Evolutionary conservation across 2,888 invertebrate genomes (phyloP).

Genomic region (Perizoma flavofasciatum): DNA sequence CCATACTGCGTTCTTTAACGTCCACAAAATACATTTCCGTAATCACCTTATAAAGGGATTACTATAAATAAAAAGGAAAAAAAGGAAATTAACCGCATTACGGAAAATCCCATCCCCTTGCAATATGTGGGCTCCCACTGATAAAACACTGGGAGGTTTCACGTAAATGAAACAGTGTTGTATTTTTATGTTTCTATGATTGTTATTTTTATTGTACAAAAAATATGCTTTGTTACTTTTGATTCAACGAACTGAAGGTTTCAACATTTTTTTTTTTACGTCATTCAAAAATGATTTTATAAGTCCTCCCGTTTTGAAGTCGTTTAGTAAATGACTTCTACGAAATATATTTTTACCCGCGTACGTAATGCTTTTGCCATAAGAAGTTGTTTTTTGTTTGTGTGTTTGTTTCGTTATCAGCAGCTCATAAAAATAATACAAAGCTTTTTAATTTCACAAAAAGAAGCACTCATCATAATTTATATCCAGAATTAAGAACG

Average conservation of each 20-base stretch:
- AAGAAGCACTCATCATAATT: constrained; percentile 35
- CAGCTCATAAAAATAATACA: not conserved
- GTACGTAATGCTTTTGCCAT: no score
- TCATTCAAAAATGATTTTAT: no score
- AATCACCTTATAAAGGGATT: constrained; percentile 85
- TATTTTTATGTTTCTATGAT: constrained; percentile 66
- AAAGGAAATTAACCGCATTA: constrained; percentile 84
- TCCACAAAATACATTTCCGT: constrained; percentile 83
- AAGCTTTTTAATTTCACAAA: constrained; percentile 28
- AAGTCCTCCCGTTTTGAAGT: no score
- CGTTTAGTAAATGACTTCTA: no score
- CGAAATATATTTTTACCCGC: no score
- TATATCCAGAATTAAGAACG: constrained; percentile 37
- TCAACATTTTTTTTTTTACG: no score
- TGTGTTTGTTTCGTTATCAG: no score
- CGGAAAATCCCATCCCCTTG: constrained; percentile 78
- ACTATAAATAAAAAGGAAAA: constrained; percentile 84
- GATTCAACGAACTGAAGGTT: constrained; percentile 4
- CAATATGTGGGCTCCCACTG: constrained; percentile 81
- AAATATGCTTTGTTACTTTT: constrained; percentile 10
- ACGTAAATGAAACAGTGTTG: constrained; percentile 79
- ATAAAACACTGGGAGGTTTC: constrained; percentile 77
- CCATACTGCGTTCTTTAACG: constrained; percentile 81
- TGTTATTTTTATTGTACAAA: constrained; percentile 39
- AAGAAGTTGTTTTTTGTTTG: no score